A percentile compares a stretch with the other conserved stretches of the same genome.
Conservation (phyloP, 2,888 invertebrate species). For the Microctonus hyperodae region DNA sequence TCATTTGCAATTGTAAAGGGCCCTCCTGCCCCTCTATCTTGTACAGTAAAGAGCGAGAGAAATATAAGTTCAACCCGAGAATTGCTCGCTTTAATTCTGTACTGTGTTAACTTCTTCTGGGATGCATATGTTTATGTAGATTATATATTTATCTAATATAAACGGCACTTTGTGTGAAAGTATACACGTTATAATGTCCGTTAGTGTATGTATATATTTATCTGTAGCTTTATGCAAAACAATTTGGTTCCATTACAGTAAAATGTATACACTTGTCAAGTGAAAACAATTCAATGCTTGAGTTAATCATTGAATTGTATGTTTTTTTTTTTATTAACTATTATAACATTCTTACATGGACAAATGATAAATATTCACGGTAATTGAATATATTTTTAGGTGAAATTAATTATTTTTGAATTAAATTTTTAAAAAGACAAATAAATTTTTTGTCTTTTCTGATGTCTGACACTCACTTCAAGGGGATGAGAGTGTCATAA, state of each 20-base stretch:
- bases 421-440: neutral
- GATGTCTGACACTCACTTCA: neutral
- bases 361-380: too few relatives aligned
- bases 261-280: too few relatives aligned
- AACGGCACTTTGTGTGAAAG: too few relatives aligned
- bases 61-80: slow-evolving; percentile 49
- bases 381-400: neutral
- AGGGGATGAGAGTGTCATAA: slow-evolving; percentile 27
- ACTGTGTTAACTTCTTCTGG: neutral
- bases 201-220: neutral
- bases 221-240: too few relatives aligned
- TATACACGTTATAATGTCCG: too few relatives aligned
- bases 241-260: too few relatives aligned
- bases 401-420: neutral
- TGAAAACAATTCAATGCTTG: too few relatives aligned
- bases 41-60: slow-evolving; percentile 23
- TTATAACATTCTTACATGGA: too few relatives aligned
- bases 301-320: too few relatives aligned
- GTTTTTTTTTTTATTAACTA: too few relatives aligned
- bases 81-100: slow-evolving; percentile 42
- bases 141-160: neutral
- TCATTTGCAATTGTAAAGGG: slow-evolving; percentile 32
- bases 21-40: neutral
- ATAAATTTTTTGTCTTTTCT: neutral
- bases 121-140: neutral